Conservation (phyloP, 2,113 vertebrate genomes). For the Salvelinus alpinus region DNA sequence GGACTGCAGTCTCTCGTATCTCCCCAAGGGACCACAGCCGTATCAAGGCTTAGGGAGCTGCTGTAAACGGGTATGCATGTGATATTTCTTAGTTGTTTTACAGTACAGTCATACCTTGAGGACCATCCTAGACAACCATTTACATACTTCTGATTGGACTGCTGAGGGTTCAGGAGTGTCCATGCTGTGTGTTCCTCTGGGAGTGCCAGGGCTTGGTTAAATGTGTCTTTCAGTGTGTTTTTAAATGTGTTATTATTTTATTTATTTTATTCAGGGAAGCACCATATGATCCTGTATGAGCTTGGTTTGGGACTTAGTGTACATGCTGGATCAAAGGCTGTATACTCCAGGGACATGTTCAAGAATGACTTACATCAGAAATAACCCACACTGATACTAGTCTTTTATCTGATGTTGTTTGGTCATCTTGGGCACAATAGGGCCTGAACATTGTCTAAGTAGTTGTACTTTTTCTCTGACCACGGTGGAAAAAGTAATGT, state of each 20-base stretch:
- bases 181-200: not conserved
- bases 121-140: not conserved
- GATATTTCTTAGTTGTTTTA: not conserved
- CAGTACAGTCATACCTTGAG: not conserved
- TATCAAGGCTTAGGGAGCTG: not conserved
- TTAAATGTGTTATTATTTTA: not conserved
- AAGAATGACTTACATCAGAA: conserved; percentile 24
- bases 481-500: conserved; percentile 22
- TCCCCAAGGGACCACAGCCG: conserved; percentile 1
- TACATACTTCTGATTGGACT: not conserved
- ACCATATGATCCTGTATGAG: too few species aligned
- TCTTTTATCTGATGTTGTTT: conserved; percentile 7
- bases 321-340: not conserved
- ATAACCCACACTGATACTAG: not conserved
- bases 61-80: not conserved
- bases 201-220: not conserved
- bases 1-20: conserved; percentile 1
- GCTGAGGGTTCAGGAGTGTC: not conserved
- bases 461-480: conserved; percentile 10
- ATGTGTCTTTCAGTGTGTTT: not conserved
- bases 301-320: too few species aligned
- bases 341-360: conserved; percentile 13
- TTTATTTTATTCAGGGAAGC: not conserved
- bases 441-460: not conserved
- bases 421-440: conserved; percentile 24